These are phyloP conservation scores for Cuculus canorus DNA, from an alignment of 2,797 vertebrate genomes.

Conservation along the genomic window DNA sequence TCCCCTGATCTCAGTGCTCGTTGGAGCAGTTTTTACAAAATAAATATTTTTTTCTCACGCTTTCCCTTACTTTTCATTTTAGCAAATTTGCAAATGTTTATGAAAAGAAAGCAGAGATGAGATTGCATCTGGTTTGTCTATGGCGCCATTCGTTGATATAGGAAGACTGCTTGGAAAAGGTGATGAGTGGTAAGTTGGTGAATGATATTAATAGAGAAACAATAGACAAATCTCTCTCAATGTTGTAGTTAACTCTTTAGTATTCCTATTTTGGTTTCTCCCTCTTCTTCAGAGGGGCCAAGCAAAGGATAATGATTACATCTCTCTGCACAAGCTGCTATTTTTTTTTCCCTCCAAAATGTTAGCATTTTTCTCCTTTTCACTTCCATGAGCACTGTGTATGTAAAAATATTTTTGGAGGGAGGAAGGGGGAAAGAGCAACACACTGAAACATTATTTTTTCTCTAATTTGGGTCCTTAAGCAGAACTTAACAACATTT, in stretches of 20 bases:
- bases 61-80: not conserved
- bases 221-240: conserved; percentile 49
- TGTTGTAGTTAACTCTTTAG: conserved; percentile 49
- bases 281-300: not conserved
- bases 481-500: not conserved
- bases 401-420: not conserved
- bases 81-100: conserved; percentile 42
- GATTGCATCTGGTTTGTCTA: conserved; percentile 59
- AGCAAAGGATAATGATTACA: not conserved
- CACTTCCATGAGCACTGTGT: not conserved
- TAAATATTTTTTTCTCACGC: not conserved
- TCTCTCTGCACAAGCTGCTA: not conserved
- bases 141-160: conserved; percentile 60
- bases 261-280: not conserved
- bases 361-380: not conserved
- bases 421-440: not conserved
- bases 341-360: not conserved
- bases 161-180: conserved; percentile 45
- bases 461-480: not conserved
- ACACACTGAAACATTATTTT: not conserved
- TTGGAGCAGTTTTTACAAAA: conserved; percentile 16
- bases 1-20: not conserved
- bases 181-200: conserved; percentile 57
- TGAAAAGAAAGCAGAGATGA: conserved; percentile 54
- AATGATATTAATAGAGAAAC: conserved; percentile 65